Evolutionary conservation across 2,113 vertebrate species (phyloP).

Genomic region (Calyptomena viridis): DNA sequence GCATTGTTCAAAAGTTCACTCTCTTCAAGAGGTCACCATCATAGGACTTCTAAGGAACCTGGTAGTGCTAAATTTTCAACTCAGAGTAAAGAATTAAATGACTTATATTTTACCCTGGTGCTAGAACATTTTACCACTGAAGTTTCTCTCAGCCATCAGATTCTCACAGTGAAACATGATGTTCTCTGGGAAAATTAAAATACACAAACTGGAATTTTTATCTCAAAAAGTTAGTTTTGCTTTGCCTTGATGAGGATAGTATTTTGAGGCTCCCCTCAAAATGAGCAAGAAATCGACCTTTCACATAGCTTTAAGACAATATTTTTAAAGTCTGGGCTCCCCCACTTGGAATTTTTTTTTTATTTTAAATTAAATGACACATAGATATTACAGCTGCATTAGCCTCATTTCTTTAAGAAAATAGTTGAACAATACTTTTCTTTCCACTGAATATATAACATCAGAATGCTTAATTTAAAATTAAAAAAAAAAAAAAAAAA

Average conservation of each 20-base stretch:
- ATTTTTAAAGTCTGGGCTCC: background rate
- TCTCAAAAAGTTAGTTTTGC: background rate
- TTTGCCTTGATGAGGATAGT: background rate
- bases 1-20: background rate
- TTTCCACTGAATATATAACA: background rate
- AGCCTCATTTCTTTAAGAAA: background rate
- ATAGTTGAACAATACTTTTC: background rate
- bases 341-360: background rate
- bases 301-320: background rate
- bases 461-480: background rate
- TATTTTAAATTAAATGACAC: background rate
- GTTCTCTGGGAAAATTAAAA: background rate
- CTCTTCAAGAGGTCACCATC: background rate
- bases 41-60: background rate
- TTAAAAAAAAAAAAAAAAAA: background rate
- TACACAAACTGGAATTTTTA: background rate
- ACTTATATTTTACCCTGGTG: background rate
- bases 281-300: background rate
- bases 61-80: background rate
- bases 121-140: background rate
- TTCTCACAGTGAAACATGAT: background rate
- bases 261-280: background rate
- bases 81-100: background rate
- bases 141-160: background rate
- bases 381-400: background rate